Base-by-base conservation (phyloP, 2,113 vertebrate genomes). In the Bettongia penicillata region DNA sequence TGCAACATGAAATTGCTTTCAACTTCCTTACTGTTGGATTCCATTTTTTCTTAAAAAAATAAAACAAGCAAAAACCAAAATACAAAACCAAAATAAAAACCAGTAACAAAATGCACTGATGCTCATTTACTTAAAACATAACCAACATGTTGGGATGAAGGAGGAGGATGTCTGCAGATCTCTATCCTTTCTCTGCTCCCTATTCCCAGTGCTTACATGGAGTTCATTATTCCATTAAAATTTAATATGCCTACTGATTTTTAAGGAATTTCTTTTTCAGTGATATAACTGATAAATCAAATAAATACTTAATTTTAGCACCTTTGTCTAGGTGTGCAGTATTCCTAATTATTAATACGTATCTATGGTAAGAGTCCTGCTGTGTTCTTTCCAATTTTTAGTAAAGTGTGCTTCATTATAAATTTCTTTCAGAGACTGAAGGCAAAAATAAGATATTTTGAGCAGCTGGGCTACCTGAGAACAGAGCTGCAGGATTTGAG, bases 1-100 rank as follows among this genome's bases (percentile, higher is more conserved):
- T 95, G 9, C 91, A 97, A 95, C 93, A 97, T 93, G 95, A 97
- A 98, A 98, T 97, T 98, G 97, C 96, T 95, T 95, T 97, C 95
- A 97, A 94, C n/a, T 93, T 92, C 55, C 96, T 77, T 97, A 96
- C 53, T 92, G 96, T 92, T 92, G 95, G 96, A 96, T 98, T 91
- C 92, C 89, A 97, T 96, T 93, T 93, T 89, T 94, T 92, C 5
- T 37, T n/a, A 25, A 2, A 93, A 95, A 2, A 94, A 94, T 97
- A 97, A 57, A 93, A 90, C 16, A 52, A 52, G 1, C 10, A 51
- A 51, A 51, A 51, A 51, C 7, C 57, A 37, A 4, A 37, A 37
- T 37, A 37, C 91, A 52, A 52, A 52, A 52, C 4, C 57, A 68
- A 4, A 37, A 37, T 37, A 37, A 68, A 68, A 84, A 84, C 5